phyloP scores from a whole-genome alignment of 2,797 vertebrate genomes.

The Ciconia nigra region DNA sequence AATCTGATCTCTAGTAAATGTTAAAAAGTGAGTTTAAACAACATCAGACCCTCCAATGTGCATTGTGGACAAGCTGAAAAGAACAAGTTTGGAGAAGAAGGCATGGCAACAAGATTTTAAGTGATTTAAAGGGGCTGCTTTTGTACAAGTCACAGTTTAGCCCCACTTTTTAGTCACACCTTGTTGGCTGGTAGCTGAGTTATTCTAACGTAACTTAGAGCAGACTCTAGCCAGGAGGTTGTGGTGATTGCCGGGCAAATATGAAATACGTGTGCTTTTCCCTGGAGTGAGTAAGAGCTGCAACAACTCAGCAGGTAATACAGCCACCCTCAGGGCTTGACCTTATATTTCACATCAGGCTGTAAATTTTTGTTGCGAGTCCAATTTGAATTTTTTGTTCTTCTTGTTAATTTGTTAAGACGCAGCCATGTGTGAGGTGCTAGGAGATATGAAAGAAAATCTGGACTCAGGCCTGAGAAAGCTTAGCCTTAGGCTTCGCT shows the following conservation, averaged over 20 bases:
- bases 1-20: slow-evolving; percentile 49
- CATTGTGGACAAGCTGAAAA: not conserved
- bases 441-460: not conserved
- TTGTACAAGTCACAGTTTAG: not conserved
- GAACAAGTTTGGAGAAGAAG: not conserved
- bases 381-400: not conserved
- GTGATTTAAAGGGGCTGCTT: not conserved
- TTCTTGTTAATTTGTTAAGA: slow-evolving; percentile 2
- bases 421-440: not conserved
- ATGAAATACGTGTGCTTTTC: not conserved
- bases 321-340: not conserved
- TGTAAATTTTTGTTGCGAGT: not conserved
- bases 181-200: not conserved
- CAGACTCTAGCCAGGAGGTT: not conserved
- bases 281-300: not conserved
- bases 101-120: not conserved
- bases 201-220: not conserved
- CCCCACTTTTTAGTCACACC: not conserved
- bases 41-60: not conserved
- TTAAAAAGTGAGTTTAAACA: slow-evolving; percentile 57
- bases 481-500: not conserved
- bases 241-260: not conserved
- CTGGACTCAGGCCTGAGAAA: not conserved
- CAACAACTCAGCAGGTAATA: slow-evolving; percentile 3
- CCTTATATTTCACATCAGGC: not conserved